Evolutionary conservation across 2,113 vertebrate genomes (phyloP), one percentile per base, ranked within the genome.

Genomic region (Hydropotes inermis): DNA sequence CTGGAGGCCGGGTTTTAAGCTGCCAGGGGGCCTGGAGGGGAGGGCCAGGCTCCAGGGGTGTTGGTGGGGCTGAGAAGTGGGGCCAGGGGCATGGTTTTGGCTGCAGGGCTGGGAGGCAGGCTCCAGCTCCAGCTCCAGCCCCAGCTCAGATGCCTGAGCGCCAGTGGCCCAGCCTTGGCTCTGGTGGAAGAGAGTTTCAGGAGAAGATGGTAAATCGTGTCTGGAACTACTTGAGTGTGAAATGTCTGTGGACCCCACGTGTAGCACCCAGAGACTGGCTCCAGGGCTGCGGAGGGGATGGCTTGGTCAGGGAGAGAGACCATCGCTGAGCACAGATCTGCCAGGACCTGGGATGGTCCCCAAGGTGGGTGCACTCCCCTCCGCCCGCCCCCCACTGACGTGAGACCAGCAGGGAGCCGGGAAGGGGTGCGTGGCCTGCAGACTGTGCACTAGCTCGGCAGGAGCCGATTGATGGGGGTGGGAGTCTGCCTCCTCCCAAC

Each of bases 311-410:
- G 58, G 54, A 82, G n/a, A 28, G 33, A 47, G 9, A 16, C 36
- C 3, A 23, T 43, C 3, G 0, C 47, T 30, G 84, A 79, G 57
- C 58, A 85, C 91, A 17, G 36, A 87, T 30, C 74, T 55, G 57
- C 55, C 61, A 45, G 94, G 45, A 12, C 57, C 1, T 3, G 13
- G 50, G 33, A 57, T 0, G 57, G 76, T 45, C 85, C 54, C 45
- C 23, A 13, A 39, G 43, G 50, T 33, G 74, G 43, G 9, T 16
- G 2, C n/a, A 39, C 52, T 17, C 17, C 17, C 17, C n/a, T n/a
- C 17, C 1, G 5, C 14, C 14, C 15, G 2, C 4, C 13, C 17
- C 6, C 58, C 0, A 11, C 87, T 17, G 6, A 52, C 28, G n/a
- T 30, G 52, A n/a, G n/a, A 39, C 28, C 45, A 1, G 25, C 39